These are phyloP conservation scores for Athalia circularis DNA, from an alignment of 2,888 invertebrate species.

Conservation along the genomic window DNA sequence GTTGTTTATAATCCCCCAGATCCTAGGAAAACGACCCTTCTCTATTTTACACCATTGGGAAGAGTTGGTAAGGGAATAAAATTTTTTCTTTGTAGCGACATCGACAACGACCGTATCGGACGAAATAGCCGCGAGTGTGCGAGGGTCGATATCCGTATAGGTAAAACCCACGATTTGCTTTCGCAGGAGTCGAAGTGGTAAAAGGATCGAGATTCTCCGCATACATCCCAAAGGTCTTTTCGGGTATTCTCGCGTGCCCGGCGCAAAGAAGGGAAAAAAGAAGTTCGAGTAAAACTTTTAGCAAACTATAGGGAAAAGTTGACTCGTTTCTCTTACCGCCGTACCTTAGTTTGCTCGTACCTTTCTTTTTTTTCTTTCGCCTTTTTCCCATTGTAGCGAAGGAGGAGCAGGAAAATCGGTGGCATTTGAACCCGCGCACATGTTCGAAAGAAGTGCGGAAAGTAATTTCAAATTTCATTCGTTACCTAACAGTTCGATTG, in stretches of 20 bases:
- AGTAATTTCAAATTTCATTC: too few species aligned
- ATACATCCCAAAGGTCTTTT: not conserved
- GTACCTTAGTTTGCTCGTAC: not conserved
- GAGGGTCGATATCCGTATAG: not conserved
- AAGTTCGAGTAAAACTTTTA: slow-evolving; percentile 2
- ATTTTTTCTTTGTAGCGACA: not conserved
- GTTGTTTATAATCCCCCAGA: too few species aligned
- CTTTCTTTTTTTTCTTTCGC: not conserved
- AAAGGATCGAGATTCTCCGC: too few species aligned
- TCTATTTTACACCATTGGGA: too few species aligned
- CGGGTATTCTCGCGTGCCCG: not conserved
- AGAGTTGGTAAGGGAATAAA: too few species aligned
- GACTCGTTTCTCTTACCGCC: not conserved
- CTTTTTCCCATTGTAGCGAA: not conserved
- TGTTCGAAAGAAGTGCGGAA: too few species aligned
- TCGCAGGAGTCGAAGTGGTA: too few species aligned
- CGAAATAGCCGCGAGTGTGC: too few species aligned
- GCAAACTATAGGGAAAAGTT: not conserved
- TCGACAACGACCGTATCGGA: not conserved
- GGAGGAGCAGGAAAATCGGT: too few species aligned
- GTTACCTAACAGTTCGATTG: too few species aligned
- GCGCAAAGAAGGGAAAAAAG: not conserved
- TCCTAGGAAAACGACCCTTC: not conserved
- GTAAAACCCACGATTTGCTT: too few species aligned
- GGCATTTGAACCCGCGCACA: too few species aligned